Evolutionary conservation across 1,140 invertebrate species (phyloP), one percentile per base, ranked within the genome.

Genomic region (Diploscapter pachys): DNA sequence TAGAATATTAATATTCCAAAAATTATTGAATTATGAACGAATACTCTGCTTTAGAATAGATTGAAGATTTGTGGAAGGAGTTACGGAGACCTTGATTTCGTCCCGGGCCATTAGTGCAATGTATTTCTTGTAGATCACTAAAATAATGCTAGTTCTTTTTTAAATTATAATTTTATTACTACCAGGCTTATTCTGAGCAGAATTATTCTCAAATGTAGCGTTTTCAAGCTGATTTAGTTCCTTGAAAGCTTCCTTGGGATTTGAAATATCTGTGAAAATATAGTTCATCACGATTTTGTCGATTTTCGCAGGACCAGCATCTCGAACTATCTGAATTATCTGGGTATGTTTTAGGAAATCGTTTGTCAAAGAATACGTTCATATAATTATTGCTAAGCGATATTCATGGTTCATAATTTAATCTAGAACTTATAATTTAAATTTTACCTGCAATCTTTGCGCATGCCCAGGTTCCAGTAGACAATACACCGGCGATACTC

Each of bases 401-500:
- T 48, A 4, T 65, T 31, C n/a, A 49, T 9, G 4, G 48, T 13
- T 5, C 8, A 9, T 4, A 3, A 2, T 3, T 4, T 13, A 13
- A 67, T 11, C 62, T 59, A 9, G 57, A 9, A 3, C 49, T 54
- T 8, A 6, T 67, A 53, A 69, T 8, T 69, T 49, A 69, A 51
- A 64, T 53, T 48, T 11, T 5, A 66, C 72, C 72, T 73, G 72
- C 63, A 73, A 65, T 73, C 72, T 53, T 57, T 64, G 62, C 54
- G 62, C 62, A 48, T 66, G 61, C 61, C 72, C 72, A 5, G 72
- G 72, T 65, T 73, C 72, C 6, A 73, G 72, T 51, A 64, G 62
- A 11, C 57, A 63, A 51, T 65, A 73, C 5, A 73, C 72, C 51
- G 72, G 72, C 49, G 72, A 73, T 5, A 73, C 72, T 5, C 72